Percentiles rank a stretch among this genome's conserved stretches.
phyloP scores from a whole-genome alignment of 2,113 vertebrate genomes.

The Pithys albifrons region DNA sequence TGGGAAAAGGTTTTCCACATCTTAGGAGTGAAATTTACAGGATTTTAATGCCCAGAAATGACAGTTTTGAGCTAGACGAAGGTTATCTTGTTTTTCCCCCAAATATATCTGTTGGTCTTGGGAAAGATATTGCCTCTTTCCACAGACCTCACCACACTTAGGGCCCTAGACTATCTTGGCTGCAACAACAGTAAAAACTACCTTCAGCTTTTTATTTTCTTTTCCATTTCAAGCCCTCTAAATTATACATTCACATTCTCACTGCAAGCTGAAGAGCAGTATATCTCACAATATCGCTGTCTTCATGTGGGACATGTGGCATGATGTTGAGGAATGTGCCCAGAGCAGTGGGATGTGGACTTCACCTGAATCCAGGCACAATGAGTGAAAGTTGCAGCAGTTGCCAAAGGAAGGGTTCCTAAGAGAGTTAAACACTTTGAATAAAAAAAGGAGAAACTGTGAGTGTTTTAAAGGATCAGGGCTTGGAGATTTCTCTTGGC shows the following conservation, averaged over 20 bases:
- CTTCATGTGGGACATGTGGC: neutral
- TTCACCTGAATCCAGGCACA: neutral
- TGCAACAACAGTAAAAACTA: neutral
- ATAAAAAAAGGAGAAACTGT: rapidly evolving
- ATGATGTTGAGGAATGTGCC: neutral
- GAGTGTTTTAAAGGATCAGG: neutral
- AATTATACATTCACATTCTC: neutral
- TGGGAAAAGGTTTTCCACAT: neutral
- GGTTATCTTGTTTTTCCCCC: neutral
- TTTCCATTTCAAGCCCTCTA: conserved; percentile 7
- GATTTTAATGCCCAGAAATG: neutral
- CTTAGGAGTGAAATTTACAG: neutral
- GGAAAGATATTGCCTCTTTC: neutral
- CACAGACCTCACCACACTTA: neutral
- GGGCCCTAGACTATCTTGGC: neutral
- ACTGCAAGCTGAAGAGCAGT: neutral
- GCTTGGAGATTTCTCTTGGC: neutral
- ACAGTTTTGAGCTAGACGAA: neutral
- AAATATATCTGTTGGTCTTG: neutral
- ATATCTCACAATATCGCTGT: neutral
- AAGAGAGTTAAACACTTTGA: neutral
- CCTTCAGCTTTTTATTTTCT: neutral
- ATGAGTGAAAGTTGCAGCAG: neutral
- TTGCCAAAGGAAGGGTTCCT: neutral
- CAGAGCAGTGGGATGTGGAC: too few species aligned